Evolutionary conservation across 2,888 invertebrate species (phyloP).

Genomic region (Apantesis nais): DNA sequence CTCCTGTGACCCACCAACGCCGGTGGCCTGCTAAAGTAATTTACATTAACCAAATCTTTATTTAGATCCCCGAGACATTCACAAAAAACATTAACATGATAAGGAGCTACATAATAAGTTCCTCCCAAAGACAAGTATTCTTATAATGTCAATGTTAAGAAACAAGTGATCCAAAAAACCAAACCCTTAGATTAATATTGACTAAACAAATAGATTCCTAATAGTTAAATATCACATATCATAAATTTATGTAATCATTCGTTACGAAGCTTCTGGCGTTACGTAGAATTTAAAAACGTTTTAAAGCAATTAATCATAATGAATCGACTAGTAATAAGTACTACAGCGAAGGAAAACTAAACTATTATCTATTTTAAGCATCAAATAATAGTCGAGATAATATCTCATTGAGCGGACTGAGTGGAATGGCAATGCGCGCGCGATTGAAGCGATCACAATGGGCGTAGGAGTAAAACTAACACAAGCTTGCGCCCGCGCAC

Average conservation of each 20-base stretch:
- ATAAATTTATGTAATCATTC: conserved; percentile 29
- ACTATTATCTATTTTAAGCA: conserved; percentile 71
- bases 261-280: conserved; percentile 57
- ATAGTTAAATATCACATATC: conserved; percentile 15
- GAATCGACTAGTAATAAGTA: conserved; percentile 55
- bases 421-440: conserved; percentile 68
- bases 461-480: conserved; percentile 81
- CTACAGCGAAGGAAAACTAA: conserved; percentile 60
- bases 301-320: conserved; percentile 72
- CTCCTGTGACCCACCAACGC: conserved; percentile 70
- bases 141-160: neutral
- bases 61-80: conserved; percentile 39
- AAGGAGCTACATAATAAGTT: neutral
- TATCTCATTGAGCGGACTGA: conserved; percentile 71
- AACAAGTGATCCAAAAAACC: neutral
- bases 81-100: neutral
- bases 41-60: conserved; percentile 57
- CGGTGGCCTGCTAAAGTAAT: conserved; percentile 64
- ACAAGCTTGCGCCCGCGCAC: conserved; percentile 74
- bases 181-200: neutral
- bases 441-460: conserved; percentile 75
- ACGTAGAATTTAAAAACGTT: conserved; percentile 58
- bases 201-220: conserved; percentile 12
- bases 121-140: neutral
- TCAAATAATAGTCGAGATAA: conserved; percentile 74